Conservation (phyloP, 2,888 invertebrate genomes). For the Drosophila acutilabella region DNA sequence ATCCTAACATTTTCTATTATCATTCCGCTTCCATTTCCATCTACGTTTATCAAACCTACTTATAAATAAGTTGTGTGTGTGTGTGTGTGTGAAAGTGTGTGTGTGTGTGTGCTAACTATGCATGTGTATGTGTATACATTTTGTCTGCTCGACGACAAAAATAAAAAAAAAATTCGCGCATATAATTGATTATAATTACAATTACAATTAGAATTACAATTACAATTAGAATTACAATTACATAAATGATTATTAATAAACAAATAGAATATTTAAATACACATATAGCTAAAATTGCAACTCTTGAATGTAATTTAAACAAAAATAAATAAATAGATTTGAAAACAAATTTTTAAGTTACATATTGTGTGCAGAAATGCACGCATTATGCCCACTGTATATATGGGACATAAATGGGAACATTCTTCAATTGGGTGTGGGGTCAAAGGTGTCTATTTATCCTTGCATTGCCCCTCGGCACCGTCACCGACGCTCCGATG, state of each 20-base stretch:
- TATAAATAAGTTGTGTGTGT: conserved; percentile 36
- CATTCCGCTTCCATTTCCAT: conserved; percentile 15
- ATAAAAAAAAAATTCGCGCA: conserved; percentile 10
- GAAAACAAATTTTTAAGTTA: conserved; percentile 12
- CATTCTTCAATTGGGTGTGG: neutral
- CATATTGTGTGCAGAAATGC: conserved; percentile 31
- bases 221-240: conserved; percentile 35
- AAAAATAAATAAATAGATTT: conserved; percentile 2
- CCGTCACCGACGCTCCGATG: conserved; percentile 37
- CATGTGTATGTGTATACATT: conserved; percentile 36
- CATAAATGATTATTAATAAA: conserved; percentile 30
- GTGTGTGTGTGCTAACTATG: conserved; percentile 22
- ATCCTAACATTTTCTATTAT: conserved; percentile 23
- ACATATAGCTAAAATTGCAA: conserved; percentile 60
- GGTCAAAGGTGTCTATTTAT: conserved; percentile 41
- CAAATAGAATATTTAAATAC: conserved; percentile 34
- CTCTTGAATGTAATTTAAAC: conserved; percentile 26
- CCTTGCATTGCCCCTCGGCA: conserved; percentile 18
- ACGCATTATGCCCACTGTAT: conserved; percentile 27
- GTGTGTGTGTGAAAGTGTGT: conserved; percentile 21
- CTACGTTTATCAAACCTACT: conserved; percentile 48
- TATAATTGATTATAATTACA: conserved; percentile 10
- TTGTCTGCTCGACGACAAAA: conserved; percentile 3
- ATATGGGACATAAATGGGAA: neutral
- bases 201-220: conserved; percentile 28